Evolutionary conservation across 1,140 invertebrate genomes (phyloP).

Genomic region (Mactra quadrangularis): DNA sequence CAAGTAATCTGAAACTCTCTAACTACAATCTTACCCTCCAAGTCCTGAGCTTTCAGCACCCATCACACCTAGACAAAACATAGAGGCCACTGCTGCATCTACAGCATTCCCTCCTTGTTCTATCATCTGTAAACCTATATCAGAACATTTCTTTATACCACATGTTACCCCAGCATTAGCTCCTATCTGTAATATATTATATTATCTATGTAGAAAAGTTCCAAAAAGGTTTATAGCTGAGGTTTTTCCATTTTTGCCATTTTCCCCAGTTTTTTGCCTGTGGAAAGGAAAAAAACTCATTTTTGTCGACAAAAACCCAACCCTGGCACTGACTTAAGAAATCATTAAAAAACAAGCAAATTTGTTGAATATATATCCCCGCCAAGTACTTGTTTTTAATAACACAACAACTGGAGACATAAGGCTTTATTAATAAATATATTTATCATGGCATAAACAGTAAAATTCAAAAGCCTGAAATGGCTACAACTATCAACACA

Average conservation of each 20-base stretch:
- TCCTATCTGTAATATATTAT: conserved; percentile 85
- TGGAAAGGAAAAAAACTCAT: no score
- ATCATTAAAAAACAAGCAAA: no score
- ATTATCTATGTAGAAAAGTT: no score
- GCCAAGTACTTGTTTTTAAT: no score
- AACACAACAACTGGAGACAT: no score
- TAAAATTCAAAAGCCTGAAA: no score
- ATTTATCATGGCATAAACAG: no score
- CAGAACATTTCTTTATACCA: conserved; percentile 89
- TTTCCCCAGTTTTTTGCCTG: background rate
- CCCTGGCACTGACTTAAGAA: background rate
- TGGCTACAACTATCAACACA: no score
- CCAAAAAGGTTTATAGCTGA: background rate
- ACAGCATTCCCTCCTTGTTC: conserved; percentile 92
- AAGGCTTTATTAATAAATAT: no score
- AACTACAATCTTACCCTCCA: conserved; percentile 87
- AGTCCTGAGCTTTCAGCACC: conserved; percentile 94
- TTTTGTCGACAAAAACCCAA: no score
- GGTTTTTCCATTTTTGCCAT: background rate
- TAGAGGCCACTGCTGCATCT: conserved; percentile 92
- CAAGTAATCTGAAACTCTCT: no score
- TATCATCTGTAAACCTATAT: conserved; percentile 89
- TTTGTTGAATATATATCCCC: no score
- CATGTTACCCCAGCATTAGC: conserved; percentile 90
- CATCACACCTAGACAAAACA: conserved; percentile 94